A percentile compares a stretch with the other conserved stretches of the same genome.
Evolutionary conservation across 2,888 invertebrate species (phyloP).

Genomic region (Salticus scenicus): DNA sequence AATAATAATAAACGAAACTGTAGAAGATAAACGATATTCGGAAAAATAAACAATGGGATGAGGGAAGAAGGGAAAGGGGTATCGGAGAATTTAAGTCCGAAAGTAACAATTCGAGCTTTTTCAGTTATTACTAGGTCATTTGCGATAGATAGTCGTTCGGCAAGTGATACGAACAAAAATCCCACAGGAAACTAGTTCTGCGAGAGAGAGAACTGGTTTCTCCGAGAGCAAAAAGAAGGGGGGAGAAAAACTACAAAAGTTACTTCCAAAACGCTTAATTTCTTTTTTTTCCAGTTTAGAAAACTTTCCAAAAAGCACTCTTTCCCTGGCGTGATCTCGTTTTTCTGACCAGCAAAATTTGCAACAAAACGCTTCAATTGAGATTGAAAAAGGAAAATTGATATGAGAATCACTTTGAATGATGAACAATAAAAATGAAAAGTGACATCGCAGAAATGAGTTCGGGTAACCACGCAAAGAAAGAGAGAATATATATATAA

Average conservation of each 20-base stretch:
- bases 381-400: not conserved
- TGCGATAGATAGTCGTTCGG: conserved; percentile 34
- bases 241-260: not conserved
- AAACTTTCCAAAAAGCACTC: not conserved
- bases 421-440: no score
- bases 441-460: no score
- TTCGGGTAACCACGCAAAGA: no score
- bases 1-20: no score
- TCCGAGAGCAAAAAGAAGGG: no score
- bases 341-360: not conserved
- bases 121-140: conserved; percentile 51
- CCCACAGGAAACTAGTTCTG: conserved; percentile 49
- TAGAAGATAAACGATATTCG: no score
- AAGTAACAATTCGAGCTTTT: conserved; percentile 39
- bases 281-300: conserved; percentile 1
- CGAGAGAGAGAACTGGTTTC: conserved; percentile 40
- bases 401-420: no score
- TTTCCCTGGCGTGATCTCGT: conserved; percentile 14
- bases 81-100: conserved; percentile 22
- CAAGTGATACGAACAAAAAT: conserved; percentile 24
- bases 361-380: not conserved
- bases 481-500: no score
- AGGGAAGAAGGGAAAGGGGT: no score
- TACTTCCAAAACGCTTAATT: not conserved
- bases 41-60: no score